These are phyloP conservation scores for Baronia brevicornis DNA, from an alignment of 2,888 invertebrate species.

Conservation along the genomic window DNA sequence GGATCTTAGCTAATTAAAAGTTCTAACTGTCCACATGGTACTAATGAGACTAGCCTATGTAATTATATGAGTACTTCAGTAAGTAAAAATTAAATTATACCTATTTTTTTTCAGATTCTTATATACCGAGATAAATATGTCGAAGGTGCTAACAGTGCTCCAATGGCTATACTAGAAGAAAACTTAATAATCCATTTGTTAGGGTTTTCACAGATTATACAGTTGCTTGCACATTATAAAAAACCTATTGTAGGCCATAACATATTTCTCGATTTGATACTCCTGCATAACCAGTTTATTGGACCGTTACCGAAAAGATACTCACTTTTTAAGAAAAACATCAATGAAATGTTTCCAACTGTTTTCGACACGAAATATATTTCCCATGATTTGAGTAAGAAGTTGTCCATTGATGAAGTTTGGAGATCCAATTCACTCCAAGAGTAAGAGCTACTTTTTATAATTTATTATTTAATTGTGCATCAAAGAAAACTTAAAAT, in stretches of 20 bases:
- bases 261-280: slow-evolving; percentile 79
- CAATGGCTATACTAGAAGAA: slow-evolving; percentile 59
- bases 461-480: slow-evolving; percentile 7
- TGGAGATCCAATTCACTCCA: slow-evolving; percentile 72
- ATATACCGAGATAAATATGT: slow-evolving; percentile 55
- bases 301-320: slow-evolving; percentile 80
- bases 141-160: slow-evolving; percentile 48
- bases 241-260: slow-evolving; percentile 89
- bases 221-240: slow-evolving; percentile 70
- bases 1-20: too few species aligned
- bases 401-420: slow-evolving; percentile 54
- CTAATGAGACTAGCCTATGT: too few species aligned
- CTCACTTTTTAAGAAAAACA: slow-evolving; percentile 77
- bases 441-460: slow-evolving; percentile 41
- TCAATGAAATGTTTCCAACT: slow-evolving; percentile 77
- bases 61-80: too few species aligned
- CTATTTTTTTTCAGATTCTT: slow-evolving; percentile 47
- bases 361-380: slow-evolving; percentile 86
- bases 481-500: background rate
- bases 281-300: slow-evolving; percentile 83
- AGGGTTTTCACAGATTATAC: slow-evolving; percentile 82
- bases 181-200: slow-evolving; percentile 65
- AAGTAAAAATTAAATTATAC: background rate
- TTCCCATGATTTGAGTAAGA: slow-evolving; percentile 70
- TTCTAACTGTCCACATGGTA: too few species aligned